Evolutionary conservation across 2,797 vertebrate species (phyloP).

Genomic region (Podarcis siculus): DNA sequence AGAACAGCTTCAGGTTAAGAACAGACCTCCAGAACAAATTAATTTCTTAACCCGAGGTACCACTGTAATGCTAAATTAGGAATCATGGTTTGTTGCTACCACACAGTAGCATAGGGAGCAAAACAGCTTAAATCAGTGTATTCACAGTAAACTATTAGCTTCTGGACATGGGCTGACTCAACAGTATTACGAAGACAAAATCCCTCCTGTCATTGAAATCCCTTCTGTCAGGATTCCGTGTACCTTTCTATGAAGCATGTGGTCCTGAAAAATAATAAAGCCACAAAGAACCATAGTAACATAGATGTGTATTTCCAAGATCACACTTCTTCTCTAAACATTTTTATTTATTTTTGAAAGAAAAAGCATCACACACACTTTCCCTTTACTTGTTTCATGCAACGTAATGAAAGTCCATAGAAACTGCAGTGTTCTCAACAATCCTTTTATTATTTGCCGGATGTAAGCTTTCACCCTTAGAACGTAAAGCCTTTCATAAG

Average conservation of each 20-base stretch:
- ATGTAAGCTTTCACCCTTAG: neutral
- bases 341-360: too few relatives aligned
- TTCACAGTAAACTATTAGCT: rapidly evolving
- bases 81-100: too few relatives aligned
- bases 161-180: constrained; percentile 18
- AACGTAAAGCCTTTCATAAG: neutral
- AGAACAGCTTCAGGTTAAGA: too few relatives aligned
- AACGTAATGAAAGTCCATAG: neutral
- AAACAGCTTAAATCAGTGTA: too few relatives aligned
- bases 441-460: neutral
- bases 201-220: neutral
- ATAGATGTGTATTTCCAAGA: neutral
- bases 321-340: neutral
- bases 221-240: rapidly evolving
- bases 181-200: neutral
- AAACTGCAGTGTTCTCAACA: neutral
- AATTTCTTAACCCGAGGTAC: too few relatives aligned
- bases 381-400: too few relatives aligned
- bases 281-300: neutral
- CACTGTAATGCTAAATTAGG: too few relatives aligned
- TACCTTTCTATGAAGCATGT: constrained; percentile 22
- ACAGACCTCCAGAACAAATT: too few relatives aligned
- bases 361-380: too few relatives aligned
- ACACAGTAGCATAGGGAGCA: too few relatives aligned
- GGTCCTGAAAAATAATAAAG: neutral